Conservation (phyloP, 2,888 invertebrate species). For the Eurytoma adleriae region DNA sequence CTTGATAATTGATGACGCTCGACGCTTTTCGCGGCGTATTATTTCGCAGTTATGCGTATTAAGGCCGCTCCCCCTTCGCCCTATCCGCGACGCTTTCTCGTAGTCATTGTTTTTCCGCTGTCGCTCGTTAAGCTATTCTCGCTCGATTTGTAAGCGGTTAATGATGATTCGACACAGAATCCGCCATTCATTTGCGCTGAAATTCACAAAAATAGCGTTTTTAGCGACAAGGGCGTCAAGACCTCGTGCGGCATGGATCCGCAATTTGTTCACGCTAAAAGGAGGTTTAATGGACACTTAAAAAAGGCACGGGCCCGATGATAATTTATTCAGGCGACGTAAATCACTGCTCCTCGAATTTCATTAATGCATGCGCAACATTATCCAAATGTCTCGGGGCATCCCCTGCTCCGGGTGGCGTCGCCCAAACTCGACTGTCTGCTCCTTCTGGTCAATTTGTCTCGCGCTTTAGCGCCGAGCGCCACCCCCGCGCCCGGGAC, state of each 20-base stretch:
- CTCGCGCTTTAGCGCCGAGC: conserved; percentile 17
- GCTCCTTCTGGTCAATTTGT: conserved; percentile 44
- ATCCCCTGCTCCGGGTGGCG: not conserved
- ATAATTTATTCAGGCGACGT: no score
- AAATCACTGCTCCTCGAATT: not conserved
- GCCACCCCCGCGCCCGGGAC: conserved; percentile 55
- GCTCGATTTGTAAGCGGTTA: no score
- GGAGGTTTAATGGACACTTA: no score
- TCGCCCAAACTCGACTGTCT: not conserved
- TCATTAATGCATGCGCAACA: conserved; percentile 6
- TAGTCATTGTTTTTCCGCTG: no score
- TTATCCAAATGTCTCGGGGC: not conserved
- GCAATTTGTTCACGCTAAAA: no score
- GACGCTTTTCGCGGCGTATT: conserved; percentile 66
- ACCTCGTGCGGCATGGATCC: no score
- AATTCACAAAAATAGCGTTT: no score
- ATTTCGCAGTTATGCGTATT: conserved; percentile 64
- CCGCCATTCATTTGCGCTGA: no score
- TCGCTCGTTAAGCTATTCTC: no score
- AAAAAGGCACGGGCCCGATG: no score
- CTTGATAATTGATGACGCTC: conserved; percentile 67
- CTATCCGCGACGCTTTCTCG: not conserved
- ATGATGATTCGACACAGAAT: no score
- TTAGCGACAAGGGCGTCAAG: not conserved
- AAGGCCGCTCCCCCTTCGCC: not conserved